phyloP scores from a whole-genome alignment of 2,888 invertebrate species.

The Drosophila helvetica region DNA sequence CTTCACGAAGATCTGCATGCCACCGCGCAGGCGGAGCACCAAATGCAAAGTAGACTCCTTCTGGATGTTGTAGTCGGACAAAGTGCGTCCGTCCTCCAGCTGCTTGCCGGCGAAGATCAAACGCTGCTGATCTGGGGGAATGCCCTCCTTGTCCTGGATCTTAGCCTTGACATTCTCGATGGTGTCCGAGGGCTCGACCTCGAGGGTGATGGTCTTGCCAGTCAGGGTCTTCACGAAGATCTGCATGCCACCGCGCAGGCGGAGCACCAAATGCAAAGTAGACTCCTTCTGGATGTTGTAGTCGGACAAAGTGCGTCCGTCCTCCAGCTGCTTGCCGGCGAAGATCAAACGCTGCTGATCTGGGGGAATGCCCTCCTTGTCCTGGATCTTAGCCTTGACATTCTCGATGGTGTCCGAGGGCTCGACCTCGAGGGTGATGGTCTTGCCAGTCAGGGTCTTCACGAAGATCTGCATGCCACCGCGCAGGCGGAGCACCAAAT shows the following conservation, averaged over 20 bases:
- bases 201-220: conserved; percentile 38
- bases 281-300: conserved; percentile 41
- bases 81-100: conserved; percentile 33
- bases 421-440: conserved; percentile 37
- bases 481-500: conserved; percentile 37
- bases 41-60: conserved; percentile 37
- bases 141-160: conserved; percentile 42
- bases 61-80: conserved; percentile 40
- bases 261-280: conserved; percentile 26
- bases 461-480: conserved; percentile 40
- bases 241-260: conserved; percentile 37
- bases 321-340: conserved; percentile 38
- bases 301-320: conserved; percentile 35
- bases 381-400: conserved; percentile 38
- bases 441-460: conserved; percentile 36
- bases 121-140: conserved; percentile 42
- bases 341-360: conserved; percentile 41
- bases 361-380: conserved; percentile 39
- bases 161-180: conserved; percentile 38
- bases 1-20: conserved; percentile 39
- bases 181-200: conserved; percentile 34
- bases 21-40: conserved; percentile 35
- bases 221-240: conserved; percentile 37
- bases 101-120: conserved; percentile 40
- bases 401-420: conserved; percentile 35